Conservation (phyloP, 2,888 invertebrate genomes). For the Ceriagrion tenellum region DNA sequence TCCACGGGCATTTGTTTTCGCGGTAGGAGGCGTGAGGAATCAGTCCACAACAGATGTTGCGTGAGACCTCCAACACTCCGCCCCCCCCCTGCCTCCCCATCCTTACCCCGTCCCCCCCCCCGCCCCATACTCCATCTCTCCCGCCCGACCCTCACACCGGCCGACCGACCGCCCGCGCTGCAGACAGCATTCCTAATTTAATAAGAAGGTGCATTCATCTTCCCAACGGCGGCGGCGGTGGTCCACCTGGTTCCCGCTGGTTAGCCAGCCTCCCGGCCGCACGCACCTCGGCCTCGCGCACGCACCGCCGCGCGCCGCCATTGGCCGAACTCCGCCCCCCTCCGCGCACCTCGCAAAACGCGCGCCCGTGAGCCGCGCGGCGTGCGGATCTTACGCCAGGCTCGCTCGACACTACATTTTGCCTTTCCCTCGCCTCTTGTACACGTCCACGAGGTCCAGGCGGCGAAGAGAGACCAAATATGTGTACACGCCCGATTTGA, state of each 20-base stretch:
- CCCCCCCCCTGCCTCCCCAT: background rate
- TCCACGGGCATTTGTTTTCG: conserved; percentile 60
- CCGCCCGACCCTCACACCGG: background rate
- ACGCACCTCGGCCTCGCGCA: background rate
- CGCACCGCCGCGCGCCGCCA: background rate
- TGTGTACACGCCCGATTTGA: too few relatives aligned
- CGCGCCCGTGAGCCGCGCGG: too few relatives aligned
- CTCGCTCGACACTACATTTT: too few relatives aligned
- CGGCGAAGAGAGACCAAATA: too few relatives aligned
- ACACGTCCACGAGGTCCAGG: too few relatives aligned
- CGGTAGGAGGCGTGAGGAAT: conserved; percentile 65
- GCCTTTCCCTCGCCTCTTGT: too few relatives aligned
- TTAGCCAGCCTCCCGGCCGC: background rate
- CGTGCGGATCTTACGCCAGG: too few relatives aligned
- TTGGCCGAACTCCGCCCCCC: background rate
- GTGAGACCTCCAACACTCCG: background rate
- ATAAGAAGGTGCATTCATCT: conserved; percentile 64
- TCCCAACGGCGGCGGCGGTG: conserved; percentile 29
- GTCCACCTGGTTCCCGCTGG: background rate
- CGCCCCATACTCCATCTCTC: background rate
- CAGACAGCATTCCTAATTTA: conserved; percentile 65
- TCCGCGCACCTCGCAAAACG: too few relatives aligned
- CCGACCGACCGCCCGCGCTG: conserved; percentile 5
- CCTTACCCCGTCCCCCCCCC: background rate
- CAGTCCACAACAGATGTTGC: conserved; percentile 61